Percentiles rank a stretch among this genome's conserved stretches.
Evolutionary conservation across 1,140 invertebrate genomes (phyloP).

Genomic region (Zelostemma sp.): DNA sequence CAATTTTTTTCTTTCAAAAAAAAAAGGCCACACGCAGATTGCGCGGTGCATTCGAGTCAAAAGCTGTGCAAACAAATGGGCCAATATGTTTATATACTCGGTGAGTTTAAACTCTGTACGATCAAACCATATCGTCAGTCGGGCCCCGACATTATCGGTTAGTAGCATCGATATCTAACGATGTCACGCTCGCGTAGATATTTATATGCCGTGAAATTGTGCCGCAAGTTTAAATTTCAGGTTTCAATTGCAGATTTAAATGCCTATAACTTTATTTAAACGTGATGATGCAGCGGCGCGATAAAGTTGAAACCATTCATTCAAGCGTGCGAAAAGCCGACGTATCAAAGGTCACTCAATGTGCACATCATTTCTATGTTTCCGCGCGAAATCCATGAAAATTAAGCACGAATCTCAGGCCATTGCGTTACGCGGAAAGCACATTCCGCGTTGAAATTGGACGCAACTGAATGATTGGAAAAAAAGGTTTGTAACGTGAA

Average conservation of each 20-base stretch:
- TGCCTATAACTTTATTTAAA: constrained; percentile 27
- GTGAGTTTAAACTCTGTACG: constrained; percentile 49
- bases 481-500: no score
- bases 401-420: no score
- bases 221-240: constrained; percentile 33
- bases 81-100: constrained; percentile 52
- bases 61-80: no score
- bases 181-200: constrained; percentile 43
- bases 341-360: background rate
- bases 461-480: no score
- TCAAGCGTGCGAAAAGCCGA: background rate
- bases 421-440: no score
- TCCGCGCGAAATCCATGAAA: no score
- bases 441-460: no score
- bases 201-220: constrained; percentile 46
- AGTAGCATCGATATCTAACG: constrained; percentile 41
- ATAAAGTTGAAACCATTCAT: background rate
- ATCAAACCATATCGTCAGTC: constrained; percentile 43
- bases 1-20: no score
- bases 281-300: background rate
- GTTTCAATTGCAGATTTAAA: constrained; percentile 28
- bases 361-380: no score
- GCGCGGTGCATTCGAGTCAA: no score
- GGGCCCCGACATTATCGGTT: constrained; percentile 36
- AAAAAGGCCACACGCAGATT: no score